phyloP scores from a whole-genome alignment of 92 coral and sea anemone species.

The Galaxea fascicularis region DNA sequence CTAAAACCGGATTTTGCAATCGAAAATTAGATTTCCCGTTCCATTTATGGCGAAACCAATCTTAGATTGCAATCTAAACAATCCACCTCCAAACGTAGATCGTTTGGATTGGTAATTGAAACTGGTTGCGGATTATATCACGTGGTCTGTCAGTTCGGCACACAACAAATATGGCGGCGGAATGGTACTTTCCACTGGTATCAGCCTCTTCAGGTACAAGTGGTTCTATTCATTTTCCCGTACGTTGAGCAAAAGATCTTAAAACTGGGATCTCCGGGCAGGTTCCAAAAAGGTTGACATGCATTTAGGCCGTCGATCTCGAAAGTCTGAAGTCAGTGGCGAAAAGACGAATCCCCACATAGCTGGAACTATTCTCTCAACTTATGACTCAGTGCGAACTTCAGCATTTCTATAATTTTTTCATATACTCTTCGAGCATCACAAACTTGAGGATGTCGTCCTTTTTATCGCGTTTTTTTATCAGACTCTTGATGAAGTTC shows the following conservation, averaged over 20 bases:
- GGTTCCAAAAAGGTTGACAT: conserved; percentile 10
- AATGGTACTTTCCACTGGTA: not conserved
- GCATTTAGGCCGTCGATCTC: conserved; percentile 31
- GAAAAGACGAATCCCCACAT: conserved; percentile 15
- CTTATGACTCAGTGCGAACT: too few species aligned
- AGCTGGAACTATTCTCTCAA: not conserved
- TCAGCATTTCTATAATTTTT: conserved; percentile 2
- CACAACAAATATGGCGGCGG: conserved; percentile 16
- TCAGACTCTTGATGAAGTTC: not conserved
- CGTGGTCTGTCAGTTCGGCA: not conserved
- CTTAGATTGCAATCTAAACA: too few species aligned
- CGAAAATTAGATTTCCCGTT: conserved; percentile 29
- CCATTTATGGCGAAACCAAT: too few species aligned
- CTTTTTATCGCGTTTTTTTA: too few species aligned
- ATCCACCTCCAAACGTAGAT: conserved; percentile 45
- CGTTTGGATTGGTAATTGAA: conserved; percentile 47
- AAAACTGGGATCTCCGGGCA: conserved; percentile 31
- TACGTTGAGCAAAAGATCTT: not conserved
- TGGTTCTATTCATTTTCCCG: not conserved
- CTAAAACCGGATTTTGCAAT: conserved; percentile 48
- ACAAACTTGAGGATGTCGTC: conserved; percentile 1
- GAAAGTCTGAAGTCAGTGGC: conserved; percentile 19
- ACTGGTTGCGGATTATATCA: conserved; percentile 12
- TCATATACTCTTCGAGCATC: not conserved
- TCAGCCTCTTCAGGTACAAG: conserved; percentile 11